A percentile compares a stretch with the other conserved stretches of the same genome.
phyloP scores from a whole-genome alignment of 2,797 vertebrate species.

The Echeneis naucrates region DNA sequence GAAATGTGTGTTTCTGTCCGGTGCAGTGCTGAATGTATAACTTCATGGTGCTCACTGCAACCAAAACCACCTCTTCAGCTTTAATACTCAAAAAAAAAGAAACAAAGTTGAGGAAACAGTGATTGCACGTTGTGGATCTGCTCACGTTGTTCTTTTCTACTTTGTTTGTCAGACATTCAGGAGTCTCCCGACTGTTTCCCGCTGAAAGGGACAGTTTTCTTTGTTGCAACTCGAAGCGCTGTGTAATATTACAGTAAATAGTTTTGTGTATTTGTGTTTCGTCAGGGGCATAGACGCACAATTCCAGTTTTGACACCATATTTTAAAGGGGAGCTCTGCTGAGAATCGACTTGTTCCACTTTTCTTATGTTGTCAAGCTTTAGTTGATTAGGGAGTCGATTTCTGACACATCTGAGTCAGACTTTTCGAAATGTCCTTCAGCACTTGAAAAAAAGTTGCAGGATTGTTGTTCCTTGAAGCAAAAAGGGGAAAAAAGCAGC shows the following conservation, averaged over 20 bases:
- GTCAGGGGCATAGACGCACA: constrained; percentile 6
- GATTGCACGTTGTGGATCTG: constrained; percentile 18
- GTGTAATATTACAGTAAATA: neutral
- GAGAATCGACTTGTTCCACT: too few species aligned
- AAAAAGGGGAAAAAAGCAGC: neutral
- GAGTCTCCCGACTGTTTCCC: constrained; percentile 10
- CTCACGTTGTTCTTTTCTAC: constrained; percentile 10
- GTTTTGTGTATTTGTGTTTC: constrained; percentile 1
- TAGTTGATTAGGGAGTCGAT: neutral
- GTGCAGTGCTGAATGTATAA: constrained; percentile 70
- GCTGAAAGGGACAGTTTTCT: constrained; percentile 13
- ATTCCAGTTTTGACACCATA: constrained; percentile 18
- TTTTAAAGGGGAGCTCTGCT: constrained; percentile 44
- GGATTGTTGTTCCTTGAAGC: constrained; percentile 2
- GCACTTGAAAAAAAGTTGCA: neutral
- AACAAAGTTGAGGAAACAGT: too few species aligned
- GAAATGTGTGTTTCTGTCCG: neutral
- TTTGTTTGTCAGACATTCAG: constrained; percentile 16
- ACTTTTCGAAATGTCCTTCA: too few species aligned
- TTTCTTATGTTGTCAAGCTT: too few species aligned
- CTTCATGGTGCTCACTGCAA: constrained; percentile 74
- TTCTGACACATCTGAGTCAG: neutral
- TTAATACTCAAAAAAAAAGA: constrained; percentile 32
- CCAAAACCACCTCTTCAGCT: constrained; percentile 57
- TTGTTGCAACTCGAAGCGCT: constrained; percentile 17